These are phyloP conservation scores for Ceratina japonica DNA, from an alignment of 1,140 invertebrate genomes.

Conservation along the genomic window DNA sequence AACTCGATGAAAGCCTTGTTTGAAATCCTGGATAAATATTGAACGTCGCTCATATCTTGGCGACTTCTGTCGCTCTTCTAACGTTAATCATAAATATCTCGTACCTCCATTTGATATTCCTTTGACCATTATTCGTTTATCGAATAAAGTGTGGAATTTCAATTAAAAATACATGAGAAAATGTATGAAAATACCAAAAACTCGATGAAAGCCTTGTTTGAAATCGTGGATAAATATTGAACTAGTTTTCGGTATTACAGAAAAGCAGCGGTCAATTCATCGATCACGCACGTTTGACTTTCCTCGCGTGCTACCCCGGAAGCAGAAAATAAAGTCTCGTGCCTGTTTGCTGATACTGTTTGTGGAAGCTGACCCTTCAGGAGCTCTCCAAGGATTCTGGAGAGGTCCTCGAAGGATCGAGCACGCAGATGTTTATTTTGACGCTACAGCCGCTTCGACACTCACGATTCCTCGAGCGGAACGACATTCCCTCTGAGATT, in stretches of 20 bases:
- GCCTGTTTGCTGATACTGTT: constrained; percentile 64
- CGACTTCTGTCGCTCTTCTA: background rate
- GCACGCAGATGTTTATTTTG: constrained; percentile 75
- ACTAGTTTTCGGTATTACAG: constrained; percentile 8
- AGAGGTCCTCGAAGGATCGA: constrained; percentile 64
- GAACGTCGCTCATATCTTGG: background rate
- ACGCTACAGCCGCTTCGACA: constrained; percentile 45
- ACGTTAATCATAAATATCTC: background rate
- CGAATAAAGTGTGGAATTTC: too few species aligned
- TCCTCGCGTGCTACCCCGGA: constrained; percentile 64
- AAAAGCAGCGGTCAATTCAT: constrained; percentile 30
- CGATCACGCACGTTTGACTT: constrained; percentile 51
- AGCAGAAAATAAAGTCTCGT: constrained; percentile 53
- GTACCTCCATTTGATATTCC: background rate
- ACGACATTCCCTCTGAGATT: constrained; percentile 26
- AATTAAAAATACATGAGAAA: background rate
- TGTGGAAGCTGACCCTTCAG: constrained; percentile 69
- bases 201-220: constrained; percentile 7
- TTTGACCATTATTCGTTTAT: background rate
- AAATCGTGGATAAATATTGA: constrained; percentile 22
- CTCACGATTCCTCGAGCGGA: constrained; percentile 57
- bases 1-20: constrained; percentile 9
- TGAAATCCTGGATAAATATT: background rate
- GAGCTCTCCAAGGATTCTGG: constrained; percentile 52
- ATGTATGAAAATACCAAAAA: background rate